Evolutionary conservation across 2,797 vertebrate species (phyloP).

Genomic region (Pitangus sulphuratus): DNA sequence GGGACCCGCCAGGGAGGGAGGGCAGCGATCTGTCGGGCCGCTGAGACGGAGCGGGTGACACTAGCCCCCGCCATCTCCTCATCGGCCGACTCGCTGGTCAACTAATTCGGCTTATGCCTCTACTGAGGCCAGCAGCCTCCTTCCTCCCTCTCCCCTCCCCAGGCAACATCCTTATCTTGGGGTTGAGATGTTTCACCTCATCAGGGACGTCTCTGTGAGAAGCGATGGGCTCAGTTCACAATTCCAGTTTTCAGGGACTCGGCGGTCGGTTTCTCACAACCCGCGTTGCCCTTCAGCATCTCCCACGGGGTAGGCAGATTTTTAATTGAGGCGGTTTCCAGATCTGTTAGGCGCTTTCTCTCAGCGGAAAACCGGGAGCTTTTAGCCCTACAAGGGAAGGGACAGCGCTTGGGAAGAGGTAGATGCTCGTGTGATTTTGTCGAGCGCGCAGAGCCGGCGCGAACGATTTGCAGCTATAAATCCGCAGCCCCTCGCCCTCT

Average conservation of each 20-base stretch:
- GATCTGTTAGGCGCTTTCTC: not conserved
- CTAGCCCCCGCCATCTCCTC: rapidly evolving
- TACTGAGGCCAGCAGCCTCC: not conserved
- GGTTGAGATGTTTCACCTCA: not conserved
- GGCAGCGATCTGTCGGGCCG: too few relatives aligned
- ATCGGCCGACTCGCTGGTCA: not conserved
- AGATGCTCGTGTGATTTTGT: not conserved
- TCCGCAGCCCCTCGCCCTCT: not conserved
- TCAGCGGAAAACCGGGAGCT: not conserved
- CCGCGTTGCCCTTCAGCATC: not conserved
- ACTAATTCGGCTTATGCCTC: not conserved
- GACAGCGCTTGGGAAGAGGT: not conserved
- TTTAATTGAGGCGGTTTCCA: not conserved
- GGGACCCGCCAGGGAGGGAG: not conserved
- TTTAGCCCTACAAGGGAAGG: not conserved
- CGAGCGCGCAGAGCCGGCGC: not conserved
- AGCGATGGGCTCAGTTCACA: not conserved
- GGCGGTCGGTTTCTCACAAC: not conserved
- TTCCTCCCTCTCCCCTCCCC: not conserved
- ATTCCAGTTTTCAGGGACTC: not conserved
- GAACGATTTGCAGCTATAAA: not conserved
- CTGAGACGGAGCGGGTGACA: not conserved
- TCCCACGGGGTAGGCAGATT: not conserved
- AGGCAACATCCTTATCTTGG: not conserved
- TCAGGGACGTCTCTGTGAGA: not conserved